phyloP scores from a whole-genome alignment of 2,797 vertebrate genomes.

The Tauraco hartlaubi region DNA sequence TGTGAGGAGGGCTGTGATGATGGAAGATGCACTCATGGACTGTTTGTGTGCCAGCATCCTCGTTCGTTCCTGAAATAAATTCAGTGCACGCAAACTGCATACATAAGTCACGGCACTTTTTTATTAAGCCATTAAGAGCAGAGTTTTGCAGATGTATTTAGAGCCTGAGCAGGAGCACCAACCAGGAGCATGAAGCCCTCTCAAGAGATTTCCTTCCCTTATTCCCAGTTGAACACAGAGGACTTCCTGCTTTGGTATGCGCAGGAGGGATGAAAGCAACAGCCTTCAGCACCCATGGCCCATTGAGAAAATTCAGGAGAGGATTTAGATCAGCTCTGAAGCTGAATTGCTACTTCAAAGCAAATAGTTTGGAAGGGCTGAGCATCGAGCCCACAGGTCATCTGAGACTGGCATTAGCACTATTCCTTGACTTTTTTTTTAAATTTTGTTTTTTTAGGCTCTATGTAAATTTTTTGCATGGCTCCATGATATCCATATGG shows the following conservation, averaged over 20 bases:
- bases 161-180: neutral
- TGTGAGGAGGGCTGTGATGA: neutral
- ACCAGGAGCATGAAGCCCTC: neutral
- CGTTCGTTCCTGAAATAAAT: neutral
- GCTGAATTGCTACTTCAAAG: neutral
- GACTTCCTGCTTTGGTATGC: neutral
- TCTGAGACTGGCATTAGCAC: neutral
- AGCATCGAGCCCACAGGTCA: neutral
- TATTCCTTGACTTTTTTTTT: neutral
- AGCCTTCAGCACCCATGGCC: neutral
- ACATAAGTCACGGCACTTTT: neutral
- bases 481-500: neutral
- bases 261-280: neutral
- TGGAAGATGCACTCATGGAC: neutral
- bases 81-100: neutral
- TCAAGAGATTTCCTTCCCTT: neutral
- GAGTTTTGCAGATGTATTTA: neutral
- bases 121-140: neutral
- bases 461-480: neutral
- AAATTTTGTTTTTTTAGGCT: neutral
- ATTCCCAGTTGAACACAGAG: neutral
- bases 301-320: neutral
- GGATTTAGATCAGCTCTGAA: neutral
- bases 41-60: neutral
- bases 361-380: neutral